A percentile compares a stretch with the other conserved stretches of the same genome.
Evolutionary conservation across 2,888 invertebrate genomes (phyloP).

Genomic region (Drosophila multiciliata): DNA sequence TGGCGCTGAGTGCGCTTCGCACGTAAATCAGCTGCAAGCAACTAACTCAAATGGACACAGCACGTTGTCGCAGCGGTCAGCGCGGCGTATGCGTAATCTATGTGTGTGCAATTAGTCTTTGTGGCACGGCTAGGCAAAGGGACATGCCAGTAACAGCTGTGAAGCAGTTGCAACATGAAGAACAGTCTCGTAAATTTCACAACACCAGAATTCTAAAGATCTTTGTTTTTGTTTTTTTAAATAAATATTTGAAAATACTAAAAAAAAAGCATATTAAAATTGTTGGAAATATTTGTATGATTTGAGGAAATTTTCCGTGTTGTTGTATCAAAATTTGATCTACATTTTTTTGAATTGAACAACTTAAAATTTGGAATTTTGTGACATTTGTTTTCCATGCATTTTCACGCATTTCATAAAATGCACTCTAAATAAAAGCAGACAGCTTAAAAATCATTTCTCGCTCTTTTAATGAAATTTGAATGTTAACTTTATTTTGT

Average conservation of each 20-base stretch:
- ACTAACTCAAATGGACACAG: conserved; percentile 45
- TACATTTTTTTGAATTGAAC: background rate
- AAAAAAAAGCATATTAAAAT: background rate
- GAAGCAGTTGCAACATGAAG: conserved; percentile 4
- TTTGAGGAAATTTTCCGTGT: background rate
- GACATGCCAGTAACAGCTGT: conserved; percentile 13
- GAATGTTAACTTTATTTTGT: background rate
- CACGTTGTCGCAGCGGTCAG: conserved; percentile 56
- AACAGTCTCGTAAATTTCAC: background rate
- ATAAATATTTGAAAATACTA: background rate
- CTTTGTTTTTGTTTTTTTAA: background rate
- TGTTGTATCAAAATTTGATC: background rate
- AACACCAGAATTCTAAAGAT: background rate
- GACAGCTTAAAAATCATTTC: background rate
- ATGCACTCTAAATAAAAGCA: background rate
- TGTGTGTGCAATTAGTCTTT: background rate
- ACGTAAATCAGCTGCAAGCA: conserved; percentile 64
- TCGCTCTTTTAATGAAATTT: background rate
- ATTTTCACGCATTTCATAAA: background rate
- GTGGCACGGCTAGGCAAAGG: background rate
- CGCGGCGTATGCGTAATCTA: conserved; percentile 76
- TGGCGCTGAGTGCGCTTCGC: conserved; percentile 44
- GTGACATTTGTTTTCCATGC: background rate
- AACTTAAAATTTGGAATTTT: background rate
- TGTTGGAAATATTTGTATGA: background rate